Percentiles rank a stretch among this genome's conserved stretches.
phyloP scores from a whole-genome alignment of 2,888 invertebrate species.

The Stegana nigrithorax region DNA sequence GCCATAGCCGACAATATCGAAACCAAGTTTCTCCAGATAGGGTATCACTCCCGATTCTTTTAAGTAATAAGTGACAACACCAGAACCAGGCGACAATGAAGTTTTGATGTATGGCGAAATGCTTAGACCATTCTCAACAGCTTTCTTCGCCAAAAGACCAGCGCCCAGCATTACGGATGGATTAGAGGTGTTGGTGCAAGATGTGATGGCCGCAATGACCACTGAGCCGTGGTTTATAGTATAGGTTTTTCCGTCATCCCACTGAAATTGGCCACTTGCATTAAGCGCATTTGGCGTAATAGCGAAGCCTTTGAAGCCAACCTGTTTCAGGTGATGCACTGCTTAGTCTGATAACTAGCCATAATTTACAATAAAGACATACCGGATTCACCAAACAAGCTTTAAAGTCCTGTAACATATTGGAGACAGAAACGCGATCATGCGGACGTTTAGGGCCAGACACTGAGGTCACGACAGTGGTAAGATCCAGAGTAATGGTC shows the following conservation, averaged over 20 bases:
- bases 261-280: slow-evolving; percentile 79
- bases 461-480: slow-evolving; percentile 91
- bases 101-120: slow-evolving; percentile 97
- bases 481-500: slow-evolving; percentile 78
- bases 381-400: slow-evolving; percentile 90
- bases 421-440: slow-evolving; percentile 89
- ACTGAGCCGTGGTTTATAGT: slow-evolving; percentile 89
- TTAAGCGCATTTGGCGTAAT: slow-evolving; percentile 75
- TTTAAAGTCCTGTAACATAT: slow-evolving; percentile 91
- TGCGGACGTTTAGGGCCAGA: slow-evolving; percentile 98
- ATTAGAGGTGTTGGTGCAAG: slow-evolving; percentile 98
- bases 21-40: slow-evolving; percentile 86
- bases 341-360: neutral
- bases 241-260: slow-evolving; percentile 82
- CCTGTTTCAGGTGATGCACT: slow-evolving; percentile 69
- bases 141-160: slow-evolving; percentile 92
- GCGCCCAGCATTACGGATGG: slow-evolving; percentile 99
- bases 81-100: slow-evolving; percentile 94
- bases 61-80: slow-evolving; percentile 86
- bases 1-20: slow-evolving; percentile 97
- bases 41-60: slow-evolving; percentile 92
- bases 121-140: slow-evolving; percentile 87
- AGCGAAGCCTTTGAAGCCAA: slow-evolving; percentile 93
- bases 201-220: slow-evolving; percentile 97
- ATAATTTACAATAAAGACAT: too few species aligned